Evolutionary conservation across 2,888 invertebrate genomes (phyloP).

Genomic region (Cephalotes varians): DNA sequence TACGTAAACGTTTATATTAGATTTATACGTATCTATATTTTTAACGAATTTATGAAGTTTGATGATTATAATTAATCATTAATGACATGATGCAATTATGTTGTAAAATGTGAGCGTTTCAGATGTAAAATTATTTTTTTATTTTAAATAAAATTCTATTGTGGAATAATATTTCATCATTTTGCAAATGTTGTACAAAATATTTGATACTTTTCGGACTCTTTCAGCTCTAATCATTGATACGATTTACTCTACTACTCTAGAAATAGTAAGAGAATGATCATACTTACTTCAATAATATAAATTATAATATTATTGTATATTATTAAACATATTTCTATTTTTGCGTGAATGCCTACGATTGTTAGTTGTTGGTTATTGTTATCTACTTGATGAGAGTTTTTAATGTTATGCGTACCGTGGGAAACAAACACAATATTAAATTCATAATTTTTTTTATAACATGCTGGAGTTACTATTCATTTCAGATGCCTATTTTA

Average conservation of each 20-base stretch:
- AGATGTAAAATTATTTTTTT: slow-evolving; percentile 36
- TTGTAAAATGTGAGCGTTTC: slow-evolving; percentile 33
- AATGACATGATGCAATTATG: slow-evolving; percentile 19
- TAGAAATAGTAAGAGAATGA: slow-evolving; percentile 76
- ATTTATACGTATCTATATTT: slow-evolving; percentile 45
- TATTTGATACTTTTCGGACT: slow-evolving; percentile 42
- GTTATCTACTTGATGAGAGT: slow-evolving; percentile 84
- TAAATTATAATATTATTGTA: slow-evolving; percentile 79
- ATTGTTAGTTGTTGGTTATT: slow-evolving; percentile 85
- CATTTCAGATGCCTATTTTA: slow-evolving; percentile 69
- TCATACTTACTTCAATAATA: slow-evolving; percentile 79
- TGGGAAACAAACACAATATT: slow-evolving; percentile 75
- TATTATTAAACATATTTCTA: slow-evolving; percentile 82
- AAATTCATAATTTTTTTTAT: slow-evolving; percentile 73
- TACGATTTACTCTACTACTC: slow-evolving; percentile 70
- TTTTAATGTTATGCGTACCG: slow-evolving; percentile 83
- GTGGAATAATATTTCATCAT: slow-evolving; percentile 4
- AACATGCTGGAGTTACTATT: slow-evolving; percentile 70
- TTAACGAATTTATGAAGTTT: slow-evolving; percentile 35
- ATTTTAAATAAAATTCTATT: slow-evolving; percentile 34
- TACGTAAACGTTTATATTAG: slow-evolving; percentile 34
- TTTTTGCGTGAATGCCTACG: slow-evolving; percentile 84
- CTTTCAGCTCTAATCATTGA: slow-evolving; percentile 72
- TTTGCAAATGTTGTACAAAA: slow-evolving; percentile 37
- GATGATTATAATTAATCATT: slow-evolving; percentile 23